Evolutionary conservation across 2,113 vertebrate genomes (phyloP).

Genomic region (Physeter macrocephalus): DNA sequence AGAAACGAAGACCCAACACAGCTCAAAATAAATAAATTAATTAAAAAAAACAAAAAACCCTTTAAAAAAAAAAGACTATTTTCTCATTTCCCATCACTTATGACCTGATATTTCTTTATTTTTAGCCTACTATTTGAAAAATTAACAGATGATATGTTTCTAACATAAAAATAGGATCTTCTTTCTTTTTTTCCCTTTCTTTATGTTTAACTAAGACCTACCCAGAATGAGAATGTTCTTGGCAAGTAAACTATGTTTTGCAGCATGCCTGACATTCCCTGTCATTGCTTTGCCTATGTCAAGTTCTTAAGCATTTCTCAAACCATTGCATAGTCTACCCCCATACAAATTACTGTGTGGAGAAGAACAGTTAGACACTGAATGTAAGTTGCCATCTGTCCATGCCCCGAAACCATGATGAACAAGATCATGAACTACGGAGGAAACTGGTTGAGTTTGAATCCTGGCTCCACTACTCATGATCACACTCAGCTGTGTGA

Average conservation of each 20-base stretch:
- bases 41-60: no score
- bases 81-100: background rate
- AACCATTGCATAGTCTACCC: background rate
- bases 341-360: background rate
- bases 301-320: background rate
- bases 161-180: background rate
- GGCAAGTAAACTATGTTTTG: background rate
- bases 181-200: background rate
- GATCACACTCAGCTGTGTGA: background rate
- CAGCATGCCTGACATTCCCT: background rate
- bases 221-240: background rate
- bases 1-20: no score
- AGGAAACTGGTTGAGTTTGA: background rate
- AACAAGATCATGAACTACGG: no score
- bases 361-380: background rate
- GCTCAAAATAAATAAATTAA: no score
- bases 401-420: background rate
- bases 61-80: no score
- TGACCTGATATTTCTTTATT: background rate
- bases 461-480: background rate
- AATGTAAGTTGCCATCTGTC: background rate
- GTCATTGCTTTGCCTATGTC: background rate
- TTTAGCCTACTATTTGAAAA: background rate
- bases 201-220: background rate
- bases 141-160: background rate